Conservation (phyloP, 2,888 invertebrate genomes). For the Stenoptilia bipunctidactyla region DNA sequence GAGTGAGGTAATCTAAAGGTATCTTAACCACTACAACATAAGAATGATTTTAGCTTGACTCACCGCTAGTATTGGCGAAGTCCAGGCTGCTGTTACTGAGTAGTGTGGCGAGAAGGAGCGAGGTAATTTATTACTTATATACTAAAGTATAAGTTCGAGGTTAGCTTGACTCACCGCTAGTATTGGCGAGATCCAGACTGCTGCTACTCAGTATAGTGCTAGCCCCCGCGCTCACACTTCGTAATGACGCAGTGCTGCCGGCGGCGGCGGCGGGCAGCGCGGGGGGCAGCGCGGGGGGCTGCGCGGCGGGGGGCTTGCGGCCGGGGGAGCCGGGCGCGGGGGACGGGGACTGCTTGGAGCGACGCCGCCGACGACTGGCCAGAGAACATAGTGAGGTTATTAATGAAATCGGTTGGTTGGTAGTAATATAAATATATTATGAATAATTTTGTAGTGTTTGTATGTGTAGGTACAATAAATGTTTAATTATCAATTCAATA, state of each 20-base stretch:
- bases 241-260: constrained; percentile 49
- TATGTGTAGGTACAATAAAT: no score
- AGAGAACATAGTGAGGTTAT: not conserved
- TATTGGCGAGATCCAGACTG: constrained; percentile 37
- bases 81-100: constrained; percentile 64
- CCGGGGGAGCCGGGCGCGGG: constrained; percentile 27
- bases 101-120: no score
- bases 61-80: constrained; percentile 14
- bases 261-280: constrained; percentile 8
- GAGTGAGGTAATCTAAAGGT: no score
- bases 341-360: constrained; percentile 28
- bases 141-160: no score
- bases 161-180: no score
- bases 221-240: constrained; percentile 70
- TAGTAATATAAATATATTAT: no score
- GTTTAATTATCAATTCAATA: no score
- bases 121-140: no score
- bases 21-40: no score
- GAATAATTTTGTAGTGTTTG: no score
- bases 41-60: no score
- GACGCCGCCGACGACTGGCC: not conserved
- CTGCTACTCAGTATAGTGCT: constrained; percentile 71
- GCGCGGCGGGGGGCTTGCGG: constrained; percentile 20
- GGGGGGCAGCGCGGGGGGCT: constrained; percentile 19
- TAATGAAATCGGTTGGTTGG: no score